Base-by-base conservation (phyloP, 2,888 invertebrate species). In the Drosophila conformis region DNA sequence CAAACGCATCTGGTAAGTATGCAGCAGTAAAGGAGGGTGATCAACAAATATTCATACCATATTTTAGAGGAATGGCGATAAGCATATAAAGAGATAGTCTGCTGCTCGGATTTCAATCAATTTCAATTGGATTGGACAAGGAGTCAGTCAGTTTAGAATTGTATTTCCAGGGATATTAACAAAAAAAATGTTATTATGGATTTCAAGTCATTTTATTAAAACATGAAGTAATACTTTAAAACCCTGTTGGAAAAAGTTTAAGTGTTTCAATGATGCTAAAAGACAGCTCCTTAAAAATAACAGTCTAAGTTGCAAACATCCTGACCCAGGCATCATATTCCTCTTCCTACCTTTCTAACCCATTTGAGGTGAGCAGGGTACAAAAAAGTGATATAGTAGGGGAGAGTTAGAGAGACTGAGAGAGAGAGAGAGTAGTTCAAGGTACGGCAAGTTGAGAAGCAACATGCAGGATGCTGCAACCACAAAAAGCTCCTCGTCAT, bases 401-500 rank as follows among this genome's bases (percentile, higher is more conserved):
- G 1, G 2, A 2, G 8, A 4, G 18, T 33, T 33, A 27, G 21
- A 46, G 46, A 7, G 46, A 8, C 10, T n/a, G 18, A 15, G 49
- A 18, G 27, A 13, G 11, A 25, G 21, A 18, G 25, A 5, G 65
- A 18, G 21, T 11, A 38, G 25, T n/a, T 8, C 33, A 48, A 48
- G 25, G 8, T 46, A 15, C 15, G n/a, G 64, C 68, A 31, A 72
- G 46, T 48, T 49, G 53, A 29, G 38, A 18, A 36, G 29, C 46
- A 53, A 48, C 42, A 42, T 40, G 46, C n/a, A 31, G 49, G 18
- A 21, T 53, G 46, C 38, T 36, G 49, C 52, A 58, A 54, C 33
- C 31, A 29, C 46, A 52, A 48, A 70, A 65, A 48, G 48, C 48
- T 40, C 10, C 63, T 58, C 69, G 68, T 77, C 69, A 62, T 64